Evolutionary conservation across 2,888 invertebrate species (phyloP), one percentile per base, ranked within the genome.

Genomic region (Philereme transversata): DNA sequence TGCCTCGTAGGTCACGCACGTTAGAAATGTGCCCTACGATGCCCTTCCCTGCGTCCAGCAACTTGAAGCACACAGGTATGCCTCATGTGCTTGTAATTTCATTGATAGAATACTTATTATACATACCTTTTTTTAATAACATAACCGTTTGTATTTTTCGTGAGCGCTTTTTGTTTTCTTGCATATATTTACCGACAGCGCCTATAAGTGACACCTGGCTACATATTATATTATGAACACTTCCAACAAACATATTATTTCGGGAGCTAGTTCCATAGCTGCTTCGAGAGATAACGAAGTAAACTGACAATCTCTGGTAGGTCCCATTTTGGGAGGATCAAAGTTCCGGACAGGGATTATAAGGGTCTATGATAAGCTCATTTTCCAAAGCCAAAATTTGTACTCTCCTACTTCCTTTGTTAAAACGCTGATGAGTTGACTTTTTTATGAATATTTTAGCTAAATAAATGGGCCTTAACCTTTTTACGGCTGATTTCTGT

Each of bases 281-380:
- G 88, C 66, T 78, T 75, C 78, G 79, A 78, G 78, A 86, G 90
- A 90, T 90, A 90, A 88, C 86, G 82, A 70, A 81, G 85, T 85
- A 85, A 86, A 70, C 87, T 83, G 88, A 88, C 90, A 89, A 87
- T 90, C 88, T 89, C 82, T 79, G 59, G 83, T 80, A 82, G 86
- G 86, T 82, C 80, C 84, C 85, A 87, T 88, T 88, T 84, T 83
- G 83, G 82, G 80, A 77, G 87, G 90, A 88, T 88, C 88, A 89
- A 89, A 89, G 87, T 90, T 87, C 87, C 82, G 87, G 85, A 78
- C 78, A 78, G 78, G 88, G 90, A 90, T 90, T 90, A 90, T 90
- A 88, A 90, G 90, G 90, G 90, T 89, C 86, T 82, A 84, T 87
- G 90, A 90, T 88, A 88, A 90, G 86, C 85, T 86, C 84, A 86